A percentile compares a stretch with the other conserved stretches of the same genome.
phyloP scores from a whole-genome alignment of 1,140 invertebrate species.

The Hylaeus anthracinus region DNA sequence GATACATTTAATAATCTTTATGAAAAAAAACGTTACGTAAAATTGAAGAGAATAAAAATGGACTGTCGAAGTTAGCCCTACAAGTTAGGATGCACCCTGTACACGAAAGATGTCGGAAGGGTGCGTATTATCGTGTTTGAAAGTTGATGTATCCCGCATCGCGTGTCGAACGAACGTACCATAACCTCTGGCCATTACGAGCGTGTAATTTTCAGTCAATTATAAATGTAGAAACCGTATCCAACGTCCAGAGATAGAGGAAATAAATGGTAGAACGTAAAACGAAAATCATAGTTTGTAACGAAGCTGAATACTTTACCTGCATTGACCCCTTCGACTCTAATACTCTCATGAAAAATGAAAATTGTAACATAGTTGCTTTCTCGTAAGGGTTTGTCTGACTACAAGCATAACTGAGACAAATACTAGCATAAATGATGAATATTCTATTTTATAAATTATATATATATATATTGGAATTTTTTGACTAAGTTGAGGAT shows the following conservation, averaged over 20 bases:
- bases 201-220: constrained; percentile 55
- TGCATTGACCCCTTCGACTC: too few relatives aligned
- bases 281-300: constrained; percentile 2
- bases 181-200: constrained; percentile 27
- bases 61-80: not conserved
- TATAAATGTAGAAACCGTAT: constrained; percentile 26
- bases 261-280: not conserved
- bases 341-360: too few relatives aligned
- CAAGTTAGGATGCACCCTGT: not conserved
- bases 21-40: not conserved
- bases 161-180: constrained; percentile 47
- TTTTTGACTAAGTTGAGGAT: too few relatives aligned
- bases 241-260: not conserved
- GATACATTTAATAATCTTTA: not conserved
- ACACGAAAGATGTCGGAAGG: constrained; percentile 25
- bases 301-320: too few relatives aligned
- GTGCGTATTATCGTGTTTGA: constrained; percentile 51
- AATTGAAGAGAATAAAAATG: constrained; percentile 26
- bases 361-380: too few relatives aligned
- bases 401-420: too few relatives aligned
- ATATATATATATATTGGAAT: too few relatives aligned
- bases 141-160: constrained; percentile 52
- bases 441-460: too few relatives aligned
- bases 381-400: too few relatives aligned
- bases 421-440: too few relatives aligned